Conservation (phyloP, 2,797 vertebrate genomes). For the Acanthis flammea region DNA sequence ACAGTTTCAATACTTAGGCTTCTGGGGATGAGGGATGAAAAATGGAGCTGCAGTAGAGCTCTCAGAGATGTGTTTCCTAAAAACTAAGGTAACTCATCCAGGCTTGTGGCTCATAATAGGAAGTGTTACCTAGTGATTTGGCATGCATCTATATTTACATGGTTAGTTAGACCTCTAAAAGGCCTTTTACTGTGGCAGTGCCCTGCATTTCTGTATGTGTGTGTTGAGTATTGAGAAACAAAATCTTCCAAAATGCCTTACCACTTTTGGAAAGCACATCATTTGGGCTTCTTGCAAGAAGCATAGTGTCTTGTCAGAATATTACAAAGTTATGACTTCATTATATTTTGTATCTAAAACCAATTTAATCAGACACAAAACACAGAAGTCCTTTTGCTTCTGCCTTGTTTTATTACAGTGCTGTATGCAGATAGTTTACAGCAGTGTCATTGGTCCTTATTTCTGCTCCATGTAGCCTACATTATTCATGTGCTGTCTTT, state of each 20-base stretch:
- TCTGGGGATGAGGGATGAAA: background rate
- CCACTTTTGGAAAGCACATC: background rate
- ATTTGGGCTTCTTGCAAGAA: background rate
- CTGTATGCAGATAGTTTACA: slow-evolving; percentile 44
- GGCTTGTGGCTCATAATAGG: background rate
- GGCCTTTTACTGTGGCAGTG: background rate
- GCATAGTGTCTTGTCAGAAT: background rate
- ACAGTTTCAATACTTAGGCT: background rate
- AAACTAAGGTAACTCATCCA: background rate
- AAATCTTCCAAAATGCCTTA: background rate
- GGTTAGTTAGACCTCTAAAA: background rate
- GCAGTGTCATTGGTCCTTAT: background rate
- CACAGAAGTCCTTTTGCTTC: slow-evolving; percentile 10
- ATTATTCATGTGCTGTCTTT: slow-evolving; percentile 25
- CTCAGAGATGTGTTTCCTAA: background rate
- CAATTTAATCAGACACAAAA: slow-evolving; percentile 20
- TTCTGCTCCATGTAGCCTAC: background rate
- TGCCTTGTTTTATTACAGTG: slow-evolving; percentile 32
- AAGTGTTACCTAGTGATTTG: background rate
- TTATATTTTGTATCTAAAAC: background rate
- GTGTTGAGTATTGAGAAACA: background rate
- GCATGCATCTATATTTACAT: background rate
- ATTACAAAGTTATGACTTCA: background rate
- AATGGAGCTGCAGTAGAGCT: background rate
- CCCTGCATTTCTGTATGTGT: background rate